These are phyloP conservation scores for Pterois miles DNA, from an alignment of 2,797 vertebrate genomes.

Conservation along the genomic window DNA sequence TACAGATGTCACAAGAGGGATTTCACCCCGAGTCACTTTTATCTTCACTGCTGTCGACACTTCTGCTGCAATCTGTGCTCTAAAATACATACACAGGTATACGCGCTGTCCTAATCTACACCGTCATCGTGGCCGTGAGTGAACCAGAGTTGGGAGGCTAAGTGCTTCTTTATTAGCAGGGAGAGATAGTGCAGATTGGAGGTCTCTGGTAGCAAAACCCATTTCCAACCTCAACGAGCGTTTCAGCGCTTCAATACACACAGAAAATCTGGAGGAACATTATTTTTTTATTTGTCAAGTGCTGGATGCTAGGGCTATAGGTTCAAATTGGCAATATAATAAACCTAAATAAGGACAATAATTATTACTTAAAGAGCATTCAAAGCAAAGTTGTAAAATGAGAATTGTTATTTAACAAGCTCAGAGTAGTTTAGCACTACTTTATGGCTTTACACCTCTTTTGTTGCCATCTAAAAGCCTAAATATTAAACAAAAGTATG, in stretches of 20 bases:
- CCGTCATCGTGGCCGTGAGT: not conserved
- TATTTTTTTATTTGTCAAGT: constrained; percentile 13
- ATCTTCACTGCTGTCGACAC: not conserved
- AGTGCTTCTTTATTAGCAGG: constrained; percentile 41
- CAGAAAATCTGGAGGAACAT: not conserved
- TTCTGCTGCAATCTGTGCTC: not conserved
- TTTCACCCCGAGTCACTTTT: constrained; percentile 11
- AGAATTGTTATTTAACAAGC: not conserved
- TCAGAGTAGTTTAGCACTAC: not conserved
- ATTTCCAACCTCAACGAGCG: constrained; percentile 41
- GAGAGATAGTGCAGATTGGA: not conserved
- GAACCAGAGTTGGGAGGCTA: constrained; percentile 5
- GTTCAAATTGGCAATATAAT: not conserved
- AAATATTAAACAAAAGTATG: not conserved
- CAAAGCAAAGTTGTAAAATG: not conserved
- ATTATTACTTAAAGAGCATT: not conserved
- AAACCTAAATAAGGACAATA: not conserved
- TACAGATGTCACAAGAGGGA: not conserved
- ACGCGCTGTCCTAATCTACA: constrained; percentile 1
- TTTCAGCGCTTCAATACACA: constrained; percentile 7
- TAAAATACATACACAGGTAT: not conserved
- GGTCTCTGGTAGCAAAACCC: not conserved
- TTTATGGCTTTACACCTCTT: not conserved
- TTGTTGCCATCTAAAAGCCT: not conserved
- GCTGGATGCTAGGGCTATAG: not conserved